Conservation (phyloP, 2,888 invertebrate species). For the Agonopterix subpropinquella region DNA sequence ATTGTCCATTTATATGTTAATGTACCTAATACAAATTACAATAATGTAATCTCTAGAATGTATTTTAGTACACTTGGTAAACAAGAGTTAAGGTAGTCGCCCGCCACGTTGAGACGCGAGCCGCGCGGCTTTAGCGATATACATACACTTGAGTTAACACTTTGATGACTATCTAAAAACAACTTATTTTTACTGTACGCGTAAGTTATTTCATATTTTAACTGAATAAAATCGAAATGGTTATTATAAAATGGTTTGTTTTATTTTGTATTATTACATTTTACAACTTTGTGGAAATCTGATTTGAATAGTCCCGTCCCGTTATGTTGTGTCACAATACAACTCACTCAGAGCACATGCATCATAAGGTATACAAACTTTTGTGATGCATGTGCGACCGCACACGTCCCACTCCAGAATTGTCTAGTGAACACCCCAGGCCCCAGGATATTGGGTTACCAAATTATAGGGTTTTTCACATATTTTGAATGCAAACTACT, state of each 20-base stretch:
- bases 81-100: conserved; percentile 49
- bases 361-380: too few species aligned
- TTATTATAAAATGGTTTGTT: conserved; percentile 54
- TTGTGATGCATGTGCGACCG: too few species aligned
- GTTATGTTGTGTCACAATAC: too few species aligned
- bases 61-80: conserved; percentile 62
- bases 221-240: conserved; percentile 74
- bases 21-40: conserved; percentile 73
- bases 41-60: conserved; percentile 70
- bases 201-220: conserved; percentile 76
- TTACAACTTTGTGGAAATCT: too few species aligned
- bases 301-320: too few species aligned
- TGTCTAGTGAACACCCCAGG: not conserved
- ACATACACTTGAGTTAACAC: conserved; percentile 39
- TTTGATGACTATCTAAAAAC: conserved; percentile 64
- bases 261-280: conserved; percentile 19
- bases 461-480: not conserved
- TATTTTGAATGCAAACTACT: not conserved
- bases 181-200: conserved; percentile 74
- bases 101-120: conserved; percentile 34
- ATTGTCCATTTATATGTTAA: conserved; percentile 75
- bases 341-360: too few species aligned
- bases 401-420: not conserved
- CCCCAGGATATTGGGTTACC: not conserved
- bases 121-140: conserved; percentile 50